Evolutionary conservation across 2,113 vertebrate species (phyloP).

Genomic region (Picathartes gymnocephalus): DNA sequence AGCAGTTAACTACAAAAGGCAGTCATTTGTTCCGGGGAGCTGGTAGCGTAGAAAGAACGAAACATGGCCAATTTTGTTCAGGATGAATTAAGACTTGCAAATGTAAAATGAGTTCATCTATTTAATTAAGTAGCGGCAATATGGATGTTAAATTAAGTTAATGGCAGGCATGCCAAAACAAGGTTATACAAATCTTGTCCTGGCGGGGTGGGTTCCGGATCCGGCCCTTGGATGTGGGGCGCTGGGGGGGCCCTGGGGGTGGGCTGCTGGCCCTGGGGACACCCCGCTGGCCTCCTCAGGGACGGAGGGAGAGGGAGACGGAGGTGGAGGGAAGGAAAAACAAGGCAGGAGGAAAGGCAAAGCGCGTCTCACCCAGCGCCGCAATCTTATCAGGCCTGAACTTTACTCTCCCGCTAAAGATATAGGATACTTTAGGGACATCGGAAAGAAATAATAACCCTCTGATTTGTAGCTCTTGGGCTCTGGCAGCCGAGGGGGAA

Average conservation of each 20-base stretch:
- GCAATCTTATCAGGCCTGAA: conserved; percentile 64
- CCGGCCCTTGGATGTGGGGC: background rate
- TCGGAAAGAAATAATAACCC: conserved; percentile 62
- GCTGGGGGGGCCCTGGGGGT: background rate
- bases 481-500: background rate
- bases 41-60: conserved; percentile 53
- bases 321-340: background rate
- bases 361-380: conserved; percentile 8
- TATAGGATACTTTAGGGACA: conserved; percentile 62
- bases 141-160: conserved; percentile 70
- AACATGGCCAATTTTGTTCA: conserved; percentile 65
- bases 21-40: conserved; percentile 68
- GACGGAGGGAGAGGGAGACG: background rate
- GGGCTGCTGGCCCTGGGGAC: background rate
- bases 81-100: conserved; percentile 73
- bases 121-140: conserved; percentile 73
- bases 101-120: conserved; percentile 71
- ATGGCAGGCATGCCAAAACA: conserved; percentile 60
- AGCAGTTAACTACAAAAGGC: conserved; percentile 63
- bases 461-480: conserved; percentile 52
- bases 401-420: conserved; percentile 61
- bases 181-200: conserved; percentile 41
- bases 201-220: background rate
- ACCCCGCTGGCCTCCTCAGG: background rate
- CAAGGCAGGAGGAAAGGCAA: background rate